These are phyloP conservation scores for Willowsia nigromaculata DNA, from an alignment of 2,888 invertebrate species.

Conservation along the genomic window DNA sequence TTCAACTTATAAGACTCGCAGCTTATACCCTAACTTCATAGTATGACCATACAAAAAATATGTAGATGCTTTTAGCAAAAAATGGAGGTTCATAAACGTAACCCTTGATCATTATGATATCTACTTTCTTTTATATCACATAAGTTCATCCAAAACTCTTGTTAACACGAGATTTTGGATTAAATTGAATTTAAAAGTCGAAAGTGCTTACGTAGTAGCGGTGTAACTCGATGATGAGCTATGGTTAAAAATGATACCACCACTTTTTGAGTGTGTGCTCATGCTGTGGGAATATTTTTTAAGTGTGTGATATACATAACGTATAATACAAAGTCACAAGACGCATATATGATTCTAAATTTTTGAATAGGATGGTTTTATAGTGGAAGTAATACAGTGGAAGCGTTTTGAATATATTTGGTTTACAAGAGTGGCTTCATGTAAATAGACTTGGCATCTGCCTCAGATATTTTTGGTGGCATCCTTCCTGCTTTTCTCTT, in stretches of 20 bases:
- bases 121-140: background rate
- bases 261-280: background rate
- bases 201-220: slow-evolving; percentile 44
- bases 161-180: background rate
- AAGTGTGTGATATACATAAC: slow-evolving; percentile 13
- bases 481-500: slow-evolving; percentile 47
- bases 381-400: background rate
- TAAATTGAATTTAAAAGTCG: slow-evolving; percentile 37
- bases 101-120: background rate
- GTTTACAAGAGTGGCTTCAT: slow-evolving; percentile 10
- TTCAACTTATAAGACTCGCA: no score
- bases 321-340: slow-evolving; percentile 25
- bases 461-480: slow-evolving; percentile 63
- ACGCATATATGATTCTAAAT: background rate
- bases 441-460: slow-evolving; percentile 64
- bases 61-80: background rate
- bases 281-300: slow-evolving; percentile 2
- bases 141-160: background rate
- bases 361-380: background rate
- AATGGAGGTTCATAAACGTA: background rate
- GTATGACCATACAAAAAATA: background rate
- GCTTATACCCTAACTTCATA: background rate
- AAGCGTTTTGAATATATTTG: background rate
- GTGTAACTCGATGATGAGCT: slow-evolving; percentile 13
- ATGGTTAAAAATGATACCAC: background rate